Evolutionary conservation across 2,888 invertebrate species (phyloP).

Genomic region (Antheraea yamamai): DNA sequence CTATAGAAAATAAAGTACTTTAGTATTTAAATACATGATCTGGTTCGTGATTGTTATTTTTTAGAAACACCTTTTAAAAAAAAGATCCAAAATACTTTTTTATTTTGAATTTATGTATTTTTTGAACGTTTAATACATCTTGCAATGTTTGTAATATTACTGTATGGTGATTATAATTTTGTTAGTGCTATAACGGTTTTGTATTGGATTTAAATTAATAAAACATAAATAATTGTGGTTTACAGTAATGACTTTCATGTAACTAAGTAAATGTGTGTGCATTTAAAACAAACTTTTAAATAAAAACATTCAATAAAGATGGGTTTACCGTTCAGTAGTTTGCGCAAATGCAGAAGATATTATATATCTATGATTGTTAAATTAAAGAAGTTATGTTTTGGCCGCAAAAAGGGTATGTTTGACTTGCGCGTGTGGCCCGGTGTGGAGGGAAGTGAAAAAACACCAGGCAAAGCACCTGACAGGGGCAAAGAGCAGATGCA

Average conservation of each 20-base stretch:
- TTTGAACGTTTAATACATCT: background rate
- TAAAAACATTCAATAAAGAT: constrained; percentile 33
- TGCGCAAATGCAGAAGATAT: constrained; percentile 45
- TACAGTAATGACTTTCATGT: background rate
- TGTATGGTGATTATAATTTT: background rate
- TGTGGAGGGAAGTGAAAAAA: constrained; percentile 89
- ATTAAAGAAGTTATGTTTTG: constrained; percentile 47
- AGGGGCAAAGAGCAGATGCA: constrained; percentile 93
- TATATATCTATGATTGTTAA: constrained; percentile 41
- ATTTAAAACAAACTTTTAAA: background rate
- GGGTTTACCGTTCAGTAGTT: constrained; percentile 51
- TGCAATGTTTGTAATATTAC: background rate
- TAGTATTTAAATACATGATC: background rate
- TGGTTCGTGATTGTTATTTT: background rate
- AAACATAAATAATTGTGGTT: background rate
- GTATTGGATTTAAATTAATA: background rate
- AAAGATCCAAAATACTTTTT: background rate
- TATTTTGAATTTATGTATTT: background rate
- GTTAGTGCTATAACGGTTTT: background rate
- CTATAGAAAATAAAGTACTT: background rate
- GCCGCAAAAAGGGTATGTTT: constrained; percentile 85
- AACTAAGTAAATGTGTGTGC: too few species aligned
- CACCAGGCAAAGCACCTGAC: constrained; percentile 93
- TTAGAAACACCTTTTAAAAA: too few species aligned
- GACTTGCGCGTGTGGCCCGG: constrained; percentile 96